phyloP scores from a whole-genome alignment of 2,797 vertebrate genomes.

The Trachurus trachurus region DNA sequence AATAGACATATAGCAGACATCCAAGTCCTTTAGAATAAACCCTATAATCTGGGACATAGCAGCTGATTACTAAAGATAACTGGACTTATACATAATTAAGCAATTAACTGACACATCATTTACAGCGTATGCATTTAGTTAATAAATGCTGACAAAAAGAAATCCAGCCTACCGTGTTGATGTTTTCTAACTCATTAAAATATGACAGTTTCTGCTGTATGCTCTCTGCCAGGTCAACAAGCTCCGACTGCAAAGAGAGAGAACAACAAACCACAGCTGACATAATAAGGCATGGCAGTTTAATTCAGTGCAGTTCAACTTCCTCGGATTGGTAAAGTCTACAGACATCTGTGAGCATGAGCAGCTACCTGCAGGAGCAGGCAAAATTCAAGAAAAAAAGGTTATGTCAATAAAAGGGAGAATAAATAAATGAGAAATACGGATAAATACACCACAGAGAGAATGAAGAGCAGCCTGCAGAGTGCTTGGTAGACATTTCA shows the following conservation, averaged over 20 bases:
- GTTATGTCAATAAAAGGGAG: neutral
- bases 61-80: neutral
- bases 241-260: constrained; percentile 89
- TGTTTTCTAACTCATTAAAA: constrained; percentile 97
- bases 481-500: neutral
- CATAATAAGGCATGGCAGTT: constrained; percentile 3
- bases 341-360: constrained; percentile 21
- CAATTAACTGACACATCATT: neutral
- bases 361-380: neutral
- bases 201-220: constrained; percentile 99
- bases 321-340: constrained; percentile 9
- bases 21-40: neutral
- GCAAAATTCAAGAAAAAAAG: neutral
- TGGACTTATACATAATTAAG: neutral
- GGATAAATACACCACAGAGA: constrained; percentile 15
- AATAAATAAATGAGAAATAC: neutral
- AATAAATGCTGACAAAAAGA: neutral
- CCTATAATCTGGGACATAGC: constrained; percentile 1
- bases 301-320: constrained; percentile 12
- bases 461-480: neutral
- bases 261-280: constrained; percentile 43
- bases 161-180: constrained; percentile 90
- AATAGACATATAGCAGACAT: neutral
- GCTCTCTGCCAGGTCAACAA: constrained; percentile 95
- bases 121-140: neutral